Conservation (phyloP, 2,797 vertebrate genomes). For the Channallabes apus region DNA sequence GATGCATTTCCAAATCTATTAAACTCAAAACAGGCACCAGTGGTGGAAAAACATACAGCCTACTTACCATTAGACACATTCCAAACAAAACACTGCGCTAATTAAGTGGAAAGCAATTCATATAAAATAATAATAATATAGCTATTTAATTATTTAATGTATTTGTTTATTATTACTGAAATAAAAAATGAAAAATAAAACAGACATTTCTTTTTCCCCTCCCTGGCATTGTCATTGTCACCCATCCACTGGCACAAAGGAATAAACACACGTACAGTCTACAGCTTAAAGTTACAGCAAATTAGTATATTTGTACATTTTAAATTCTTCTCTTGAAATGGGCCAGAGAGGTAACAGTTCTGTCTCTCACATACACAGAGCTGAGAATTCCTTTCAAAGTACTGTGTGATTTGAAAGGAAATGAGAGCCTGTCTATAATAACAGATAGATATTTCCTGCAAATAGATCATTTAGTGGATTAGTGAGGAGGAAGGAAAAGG, state of each 20-base stretch:
- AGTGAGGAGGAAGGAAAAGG: not conserved
- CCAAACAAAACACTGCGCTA: too few relatives aligned
- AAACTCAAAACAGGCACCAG: too few relatives aligned
- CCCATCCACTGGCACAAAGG: not conserved
- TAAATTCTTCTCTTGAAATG: not conserved
- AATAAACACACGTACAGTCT: not conserved
- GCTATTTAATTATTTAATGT: too few relatives aligned
- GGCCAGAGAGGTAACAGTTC: slow-evolving; percentile 7
- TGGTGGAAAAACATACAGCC: too few relatives aligned
- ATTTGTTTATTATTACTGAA: too few relatives aligned
- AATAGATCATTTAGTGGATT: not conserved
- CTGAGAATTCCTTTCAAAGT: not conserved
- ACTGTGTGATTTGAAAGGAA: not conserved
- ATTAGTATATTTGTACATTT: not conserved
- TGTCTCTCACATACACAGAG: not conserved
- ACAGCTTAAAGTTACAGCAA: not conserved
- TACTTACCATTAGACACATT: too few relatives aligned
- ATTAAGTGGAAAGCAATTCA: too few relatives aligned
- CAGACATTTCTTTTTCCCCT: too few relatives aligned
- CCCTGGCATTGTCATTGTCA: too few relatives aligned
- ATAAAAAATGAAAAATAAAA: not conserved
- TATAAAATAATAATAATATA: too few relatives aligned
- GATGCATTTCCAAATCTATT: too few relatives aligned
- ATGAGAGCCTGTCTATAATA: not conserved
- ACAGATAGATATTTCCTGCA: not conserved